Evolutionary conservation across 2,113 vertebrate genomes (phyloP), one percentile per base, ranked within the genome.

Genomic region (Psophia crepitans): DNA sequence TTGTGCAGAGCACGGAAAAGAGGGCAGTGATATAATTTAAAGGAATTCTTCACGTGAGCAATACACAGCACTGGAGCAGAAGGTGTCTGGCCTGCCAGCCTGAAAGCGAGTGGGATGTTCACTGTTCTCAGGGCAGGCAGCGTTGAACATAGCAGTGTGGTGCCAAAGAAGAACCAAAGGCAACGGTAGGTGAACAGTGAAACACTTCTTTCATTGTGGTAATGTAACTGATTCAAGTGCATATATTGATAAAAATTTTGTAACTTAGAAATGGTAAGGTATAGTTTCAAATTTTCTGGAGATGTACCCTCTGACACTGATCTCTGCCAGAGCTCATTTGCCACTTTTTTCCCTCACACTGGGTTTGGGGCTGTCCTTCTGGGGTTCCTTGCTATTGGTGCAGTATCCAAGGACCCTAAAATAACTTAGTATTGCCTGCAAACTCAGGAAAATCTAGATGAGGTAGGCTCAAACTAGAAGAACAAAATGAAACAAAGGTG

Each of bases 61-160:
- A 1, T 2, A 5, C 4, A 6, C 0, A 7, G 48, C 26, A 7
- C 41, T 24, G 76, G 15, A 44, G 43, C 32, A 39, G 37, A 24
- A 35, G 48, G 48, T 3, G 26, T 19, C 22, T 1, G 8, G 49
- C 49, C 77, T 54, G 53, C 43, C 43, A 69, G 70, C 23, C 20
- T 54, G 64, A 54, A 43, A 69, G 39, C 28, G 54, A 39, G 12
- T 0, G 3, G 65, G 21, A 8, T 49, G 5, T 27, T 49, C 4
- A 0, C 20, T 26, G 22, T 39, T 44, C 27, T 20, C 3, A 2
- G 28, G 13, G 9, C 6, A 19, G 28, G 11, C 15, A 28, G 32
- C 35, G 44, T 3, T 46, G 6, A 8, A 24, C 41, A 0, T 19
- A 13, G 43, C 21, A 2, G 21, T 9, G 53, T 33, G 66, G 32